Evolutionary conservation across 37 sponge, comb jelly and placozoan genomes (phyloP).

Genomic region (Oopsacas minuta): DNA sequence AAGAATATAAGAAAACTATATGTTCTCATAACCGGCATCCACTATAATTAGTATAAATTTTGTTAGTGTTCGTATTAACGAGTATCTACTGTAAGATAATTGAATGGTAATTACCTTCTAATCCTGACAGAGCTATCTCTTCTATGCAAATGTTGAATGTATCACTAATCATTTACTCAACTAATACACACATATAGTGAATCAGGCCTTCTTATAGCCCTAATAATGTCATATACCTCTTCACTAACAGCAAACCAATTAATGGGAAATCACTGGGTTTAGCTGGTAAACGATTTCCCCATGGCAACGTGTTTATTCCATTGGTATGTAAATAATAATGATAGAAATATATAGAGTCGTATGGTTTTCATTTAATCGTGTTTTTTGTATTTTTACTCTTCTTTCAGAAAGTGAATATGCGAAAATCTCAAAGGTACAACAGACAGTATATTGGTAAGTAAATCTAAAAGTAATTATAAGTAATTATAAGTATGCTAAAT

Average conservation of each 20-base stretch:
- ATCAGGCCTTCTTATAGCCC: too few species aligned
- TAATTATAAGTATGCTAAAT: neutral
- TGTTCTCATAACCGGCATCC: too few species aligned
- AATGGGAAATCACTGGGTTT: too few species aligned
- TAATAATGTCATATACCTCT: too few species aligned
- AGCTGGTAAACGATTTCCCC: too few species aligned
- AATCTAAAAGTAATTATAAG: neutral
- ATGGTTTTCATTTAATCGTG: neutral
- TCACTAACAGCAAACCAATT: too few species aligned
- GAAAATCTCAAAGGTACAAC: conserved; percentile 17
- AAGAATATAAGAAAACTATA: too few species aligned
- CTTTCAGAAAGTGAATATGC: conserved; percentile 20
- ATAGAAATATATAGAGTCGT: neutral
- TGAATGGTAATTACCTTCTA: neutral
- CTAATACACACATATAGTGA: neutral
- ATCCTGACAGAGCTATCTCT: neutral
- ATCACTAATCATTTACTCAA: neutral
- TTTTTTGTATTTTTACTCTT: conserved; percentile 18
- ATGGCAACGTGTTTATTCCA: too few species aligned
- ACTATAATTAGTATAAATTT: too few species aligned
- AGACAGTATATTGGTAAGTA: too few species aligned
- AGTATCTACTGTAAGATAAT: neutral
- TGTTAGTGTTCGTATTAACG: too few species aligned
- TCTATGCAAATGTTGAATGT: neutral
- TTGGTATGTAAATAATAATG: too few species aligned